Evolutionary conservation across 2,797 vertebrate species (phyloP), one percentile per base, ranked within the genome.

Genomic region (Tamandua tetradactyla): DNA sequence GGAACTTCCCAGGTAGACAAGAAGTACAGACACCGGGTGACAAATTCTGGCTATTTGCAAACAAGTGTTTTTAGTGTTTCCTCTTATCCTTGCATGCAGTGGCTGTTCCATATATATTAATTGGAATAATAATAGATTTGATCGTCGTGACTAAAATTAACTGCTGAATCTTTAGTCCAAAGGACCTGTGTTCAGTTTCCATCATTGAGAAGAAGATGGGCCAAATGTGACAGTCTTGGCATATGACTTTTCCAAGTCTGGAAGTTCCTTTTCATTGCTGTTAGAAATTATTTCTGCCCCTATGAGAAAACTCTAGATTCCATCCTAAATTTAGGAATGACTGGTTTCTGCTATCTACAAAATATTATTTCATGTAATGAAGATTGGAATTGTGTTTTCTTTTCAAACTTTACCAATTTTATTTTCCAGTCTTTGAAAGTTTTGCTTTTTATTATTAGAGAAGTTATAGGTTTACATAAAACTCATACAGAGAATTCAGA

Each of bases 131-230:
- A 61, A 72, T 83, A 57, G 32, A 42, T 23, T 49, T 61, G 71
- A 74, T 86, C 71, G 82, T 88, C 30, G 68, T 82, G 27, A 80
- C 23, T 69, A 71, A 85, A 95, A 87, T 87, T 94, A 96, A 95
- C 95, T 94, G 87, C 64, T 81, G 42, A 44, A 44, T 68, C 66
- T 79, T 66, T 79, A n/a, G n/a, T 82, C 42, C 30, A 27, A 68
- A 90, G 52, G 22, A 93, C 64, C 78, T 49, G 72, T 44, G 44
- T 44, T 74, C 71, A 4, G 7, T 47, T 74, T 15, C 15, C 3
- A 9, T 79, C 74, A 49, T 8, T 87, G 89, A 89, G 22, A 57
- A 90, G 68, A 85, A 75, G 88, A 86, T 83, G 61, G 15, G 83
- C 64, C 20, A 59, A 57, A 62, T 23, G 35, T 42, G 47, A 32